These are phyloP conservation scores for Plebejus melissa DNA, from an alignment of 2,888 invertebrate species.

Conservation along the genomic window DNA sequence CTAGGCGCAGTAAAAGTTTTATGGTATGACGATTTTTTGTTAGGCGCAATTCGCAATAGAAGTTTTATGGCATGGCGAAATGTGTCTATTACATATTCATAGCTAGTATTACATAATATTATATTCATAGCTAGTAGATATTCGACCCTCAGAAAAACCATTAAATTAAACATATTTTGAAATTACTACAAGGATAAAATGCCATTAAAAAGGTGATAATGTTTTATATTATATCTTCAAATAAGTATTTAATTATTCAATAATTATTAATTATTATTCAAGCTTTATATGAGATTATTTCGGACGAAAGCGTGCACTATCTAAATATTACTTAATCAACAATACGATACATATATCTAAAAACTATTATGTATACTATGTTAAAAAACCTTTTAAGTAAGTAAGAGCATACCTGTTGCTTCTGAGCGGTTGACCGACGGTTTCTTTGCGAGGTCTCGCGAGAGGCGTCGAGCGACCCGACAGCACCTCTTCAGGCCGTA, in stretches of 20 bases:
- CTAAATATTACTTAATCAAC: neutral
- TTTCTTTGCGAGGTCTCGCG: conserved; percentile 83
- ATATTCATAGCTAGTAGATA: neutral
- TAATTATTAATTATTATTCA: neutral
- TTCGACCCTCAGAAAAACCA: neutral
- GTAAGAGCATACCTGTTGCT: conserved; percentile 77
- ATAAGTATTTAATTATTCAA: neutral
- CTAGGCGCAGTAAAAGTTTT: neutral
- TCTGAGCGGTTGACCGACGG: conserved; percentile 78
- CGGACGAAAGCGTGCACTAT: neutral
- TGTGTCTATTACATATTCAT: neutral
- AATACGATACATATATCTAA: neutral
- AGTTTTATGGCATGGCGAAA: neutral
- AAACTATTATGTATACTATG: neutral
- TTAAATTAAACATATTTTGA: neutral
- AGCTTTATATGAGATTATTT: neutral
- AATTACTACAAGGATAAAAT: neutral
- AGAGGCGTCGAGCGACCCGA: conserved; percentile 84
- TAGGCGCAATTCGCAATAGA: neutral
- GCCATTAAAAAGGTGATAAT: neutral
- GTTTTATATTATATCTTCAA: neutral
- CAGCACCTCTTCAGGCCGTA: conserved; percentile 66
- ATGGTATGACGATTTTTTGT: neutral
- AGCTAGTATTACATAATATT: neutral
- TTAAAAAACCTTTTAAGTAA: neutral